These are phyloP conservation scores for Craseonycteris thonglongyai DNA, from an alignment of 2,113 vertebrate species.

Conservation along the genomic window DNA sequence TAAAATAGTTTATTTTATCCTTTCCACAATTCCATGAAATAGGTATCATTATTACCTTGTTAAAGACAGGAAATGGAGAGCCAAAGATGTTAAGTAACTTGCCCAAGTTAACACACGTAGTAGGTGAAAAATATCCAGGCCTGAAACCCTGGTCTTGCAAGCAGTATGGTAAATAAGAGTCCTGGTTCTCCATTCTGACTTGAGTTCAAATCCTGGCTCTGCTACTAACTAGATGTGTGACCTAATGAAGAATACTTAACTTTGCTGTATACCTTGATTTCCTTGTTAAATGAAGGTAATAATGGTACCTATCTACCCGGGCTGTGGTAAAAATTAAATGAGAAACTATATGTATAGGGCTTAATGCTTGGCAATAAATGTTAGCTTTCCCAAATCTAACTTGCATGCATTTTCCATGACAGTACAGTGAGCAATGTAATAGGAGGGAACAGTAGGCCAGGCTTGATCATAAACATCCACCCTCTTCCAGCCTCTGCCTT, in stretches of 20 bases:
- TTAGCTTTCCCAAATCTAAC: neutral
- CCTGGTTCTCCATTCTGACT: neutral
- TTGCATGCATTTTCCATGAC: neutral
- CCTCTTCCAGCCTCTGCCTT: neutral
- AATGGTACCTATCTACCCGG: neutral
- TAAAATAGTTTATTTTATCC: slow-evolving; percentile 29
- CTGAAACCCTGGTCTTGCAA: neutral
- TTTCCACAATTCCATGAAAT: neutral
- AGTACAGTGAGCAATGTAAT: neutral
- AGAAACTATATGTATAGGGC: neutral
- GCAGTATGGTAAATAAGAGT: neutral
- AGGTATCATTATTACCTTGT: neutral
- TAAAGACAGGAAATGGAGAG: neutral
- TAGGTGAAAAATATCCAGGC: neutral
- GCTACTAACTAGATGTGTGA: neutral
- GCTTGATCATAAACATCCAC: neutral
- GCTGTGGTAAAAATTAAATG: neutral
- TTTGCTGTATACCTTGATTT: neutral
- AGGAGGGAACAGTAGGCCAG: neutral
- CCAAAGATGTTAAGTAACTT: neutral
- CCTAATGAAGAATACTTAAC: neutral
- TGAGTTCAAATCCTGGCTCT: neutral
- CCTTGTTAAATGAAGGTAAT: neutral
- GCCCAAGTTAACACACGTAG: neutral
- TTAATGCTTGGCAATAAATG: neutral